Conservation (phyloP, 2,888 invertebrate species). For the Steinernema scapterisci region DNA sequence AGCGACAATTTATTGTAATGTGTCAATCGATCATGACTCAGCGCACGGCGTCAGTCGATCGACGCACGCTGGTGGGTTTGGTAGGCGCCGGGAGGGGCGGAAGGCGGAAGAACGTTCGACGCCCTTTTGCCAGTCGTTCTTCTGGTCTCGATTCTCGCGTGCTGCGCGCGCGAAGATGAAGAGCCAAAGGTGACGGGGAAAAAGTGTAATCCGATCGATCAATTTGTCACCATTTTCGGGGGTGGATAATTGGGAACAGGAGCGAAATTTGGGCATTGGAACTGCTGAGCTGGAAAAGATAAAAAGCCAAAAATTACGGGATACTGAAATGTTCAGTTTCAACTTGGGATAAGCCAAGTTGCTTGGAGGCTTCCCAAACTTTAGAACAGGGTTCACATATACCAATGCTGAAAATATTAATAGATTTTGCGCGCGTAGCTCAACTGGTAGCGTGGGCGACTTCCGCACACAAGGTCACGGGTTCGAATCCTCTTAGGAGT, state of each 20-base stretch:
- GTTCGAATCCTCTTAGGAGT: no score
- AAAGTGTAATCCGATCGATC: not conserved
- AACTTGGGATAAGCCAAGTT: not conserved
- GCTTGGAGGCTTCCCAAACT: no score
- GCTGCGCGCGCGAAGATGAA: not conserved
- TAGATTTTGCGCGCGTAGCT: no score
- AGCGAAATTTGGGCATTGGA: no score
- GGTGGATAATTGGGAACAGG: not conserved
- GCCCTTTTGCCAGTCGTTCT: not conserved
- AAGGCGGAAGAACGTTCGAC: no score
- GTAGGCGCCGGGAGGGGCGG: no score
- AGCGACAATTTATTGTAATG: not conserved
- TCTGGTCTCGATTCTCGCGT: not conserved
- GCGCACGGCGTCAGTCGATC: not conserved
- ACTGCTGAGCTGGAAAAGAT: not conserved
- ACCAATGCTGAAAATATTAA: no score
- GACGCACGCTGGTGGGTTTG: no score
- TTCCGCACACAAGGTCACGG: no score
- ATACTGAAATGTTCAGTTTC: not conserved
- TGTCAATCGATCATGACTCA: constrained; percentile 13
- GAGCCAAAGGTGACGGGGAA: no score
- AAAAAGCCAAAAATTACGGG: not conserved
- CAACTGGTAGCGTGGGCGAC: no score
- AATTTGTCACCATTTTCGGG: not conserved
- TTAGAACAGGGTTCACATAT: no score